Evolutionary conservation across 2,797 vertebrate genomes (phyloP).

Genomic region (Tangara arthus): DNA sequence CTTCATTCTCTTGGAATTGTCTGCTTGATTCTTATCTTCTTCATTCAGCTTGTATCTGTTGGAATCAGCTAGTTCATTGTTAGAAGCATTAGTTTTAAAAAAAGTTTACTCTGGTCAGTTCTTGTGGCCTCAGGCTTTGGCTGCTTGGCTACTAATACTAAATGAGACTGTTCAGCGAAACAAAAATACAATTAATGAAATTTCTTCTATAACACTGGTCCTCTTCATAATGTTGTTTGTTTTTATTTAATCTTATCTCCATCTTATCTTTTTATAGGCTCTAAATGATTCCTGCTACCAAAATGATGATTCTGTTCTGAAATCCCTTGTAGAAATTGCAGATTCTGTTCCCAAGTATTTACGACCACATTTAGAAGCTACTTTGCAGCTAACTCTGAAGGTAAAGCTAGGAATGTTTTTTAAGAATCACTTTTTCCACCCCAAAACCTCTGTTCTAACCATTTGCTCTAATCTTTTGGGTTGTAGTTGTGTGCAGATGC

Average conservation of each 20-base stretch:
- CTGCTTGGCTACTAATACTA: not conserved
- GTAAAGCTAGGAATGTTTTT: constrained; percentile 69
- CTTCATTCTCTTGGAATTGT: not conserved
- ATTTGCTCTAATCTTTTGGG: not conserved
- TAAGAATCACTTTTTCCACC: not conserved
- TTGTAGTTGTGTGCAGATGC: constrained; percentile 90
- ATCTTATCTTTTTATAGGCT: constrained; percentile 75
- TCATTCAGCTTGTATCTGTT: not conserved
- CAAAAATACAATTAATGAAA: not conserved
- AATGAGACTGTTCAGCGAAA: not conserved
- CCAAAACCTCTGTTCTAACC: not conserved
- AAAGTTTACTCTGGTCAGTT: not conserved
- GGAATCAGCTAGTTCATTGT: not conserved
- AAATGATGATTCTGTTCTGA: constrained; percentile 94
- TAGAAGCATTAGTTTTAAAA: not conserved
- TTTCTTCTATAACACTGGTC: not conserved
- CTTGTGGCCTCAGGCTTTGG: not conserved
- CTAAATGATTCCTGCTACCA: constrained; percentile 96
- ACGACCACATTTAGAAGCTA: constrained; percentile 92
- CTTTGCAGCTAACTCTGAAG: constrained; percentile 94
- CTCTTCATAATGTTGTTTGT: not conserved
- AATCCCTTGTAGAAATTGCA: constrained; percentile 96
- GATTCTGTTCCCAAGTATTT: constrained; percentile 97
- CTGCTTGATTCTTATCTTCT: not conserved
- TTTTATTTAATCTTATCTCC: not conserved